These are phyloP conservation scores for Tipula confusa DNA, from an alignment of 2,888 invertebrate genomes.

Conservation along the genomic window DNA sequence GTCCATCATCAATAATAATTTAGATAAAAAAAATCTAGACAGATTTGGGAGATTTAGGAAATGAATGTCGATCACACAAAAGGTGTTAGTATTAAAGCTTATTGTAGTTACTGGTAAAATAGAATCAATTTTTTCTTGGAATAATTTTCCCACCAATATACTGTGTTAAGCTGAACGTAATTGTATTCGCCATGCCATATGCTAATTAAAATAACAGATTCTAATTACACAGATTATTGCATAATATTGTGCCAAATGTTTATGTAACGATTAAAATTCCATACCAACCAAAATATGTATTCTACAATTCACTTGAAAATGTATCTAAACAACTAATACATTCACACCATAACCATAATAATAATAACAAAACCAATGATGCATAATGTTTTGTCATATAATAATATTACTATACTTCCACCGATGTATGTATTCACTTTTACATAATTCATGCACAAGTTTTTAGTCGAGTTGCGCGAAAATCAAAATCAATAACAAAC, in stretches of 20 bases:
- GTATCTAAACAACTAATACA: not conserved
- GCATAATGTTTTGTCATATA: not conserved
- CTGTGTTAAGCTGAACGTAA: no score
- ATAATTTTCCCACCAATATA: no score
- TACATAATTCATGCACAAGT: slow-evolving; percentile 20
- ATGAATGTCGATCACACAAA: no score
- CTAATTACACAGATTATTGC: not conserved
- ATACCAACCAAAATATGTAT: not conserved
- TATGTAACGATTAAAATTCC: not conserved
- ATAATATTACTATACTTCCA: not conserved
- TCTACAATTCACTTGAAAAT: not conserved
- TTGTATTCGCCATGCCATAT: not conserved
- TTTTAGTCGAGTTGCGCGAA: slow-evolving; percentile 25
- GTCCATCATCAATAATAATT: no score
- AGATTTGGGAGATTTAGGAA: no score
- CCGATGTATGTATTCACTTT: not conserved
- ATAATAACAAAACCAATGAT: not conserved
- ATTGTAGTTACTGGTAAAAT: no score
- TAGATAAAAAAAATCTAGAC: no score
- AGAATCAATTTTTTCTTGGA: no score
- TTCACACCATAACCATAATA: not conserved
- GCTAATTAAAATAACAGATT: not conserved
- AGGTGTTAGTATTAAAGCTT: no score
- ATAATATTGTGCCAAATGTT: not conserved
- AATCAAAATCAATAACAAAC: slow-evolving; percentile 14